Base-by-base conservation (phyloP, 2,797 vertebrate species). In the Eutrigla gurnardus region DNA sequence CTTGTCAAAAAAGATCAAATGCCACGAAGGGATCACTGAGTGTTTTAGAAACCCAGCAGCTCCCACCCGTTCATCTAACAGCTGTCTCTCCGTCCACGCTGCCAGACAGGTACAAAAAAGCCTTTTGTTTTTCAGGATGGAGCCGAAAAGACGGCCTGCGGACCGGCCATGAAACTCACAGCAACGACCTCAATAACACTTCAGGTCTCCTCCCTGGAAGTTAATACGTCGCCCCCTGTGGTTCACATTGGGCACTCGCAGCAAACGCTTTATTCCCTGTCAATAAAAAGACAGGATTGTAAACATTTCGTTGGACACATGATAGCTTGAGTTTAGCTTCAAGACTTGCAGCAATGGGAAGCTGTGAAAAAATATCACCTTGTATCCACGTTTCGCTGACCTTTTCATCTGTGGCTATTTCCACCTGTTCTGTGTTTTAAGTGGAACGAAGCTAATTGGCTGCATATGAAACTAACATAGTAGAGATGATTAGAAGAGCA, bases 1-100 rank as follows among this genome's bases (percentile, higher is more conserved):
- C 37, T 25, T 83, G 66, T 81, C 78, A 79, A 17, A 80, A 25
- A 61, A 69, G 69, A 73, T 82, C 39, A 39, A 14, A 65, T 55
- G 45, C 14, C n/a, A 15, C 60, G 37, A 68, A 53, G 25, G 61
- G 32, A 49, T 52, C 42, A 13, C 43, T 53, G 69, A 47, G 71
- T 59, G 64, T 40, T 68, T 80, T 59, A 73, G 73, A 84, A 73
- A 66, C 67, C 61, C 58, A 58, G 35, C 55, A 52, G 63, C 72
- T 84, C 25, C 25, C 25, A 25, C 25, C 25, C 1, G 25, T 25
- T 25, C 25, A 25, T 25, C 25, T 25, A 25, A 25, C 25, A 25
- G 25, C 25, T 2, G 25, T 25, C 25, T 25, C 25, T 25, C 25
- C 50, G 68, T 70, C 55, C 55, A 61, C 25, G 37, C 35, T 64